Base-by-base conservation (phyloP, 2,113 vertebrate genomes). In the Microcebus jonahi region DNA sequence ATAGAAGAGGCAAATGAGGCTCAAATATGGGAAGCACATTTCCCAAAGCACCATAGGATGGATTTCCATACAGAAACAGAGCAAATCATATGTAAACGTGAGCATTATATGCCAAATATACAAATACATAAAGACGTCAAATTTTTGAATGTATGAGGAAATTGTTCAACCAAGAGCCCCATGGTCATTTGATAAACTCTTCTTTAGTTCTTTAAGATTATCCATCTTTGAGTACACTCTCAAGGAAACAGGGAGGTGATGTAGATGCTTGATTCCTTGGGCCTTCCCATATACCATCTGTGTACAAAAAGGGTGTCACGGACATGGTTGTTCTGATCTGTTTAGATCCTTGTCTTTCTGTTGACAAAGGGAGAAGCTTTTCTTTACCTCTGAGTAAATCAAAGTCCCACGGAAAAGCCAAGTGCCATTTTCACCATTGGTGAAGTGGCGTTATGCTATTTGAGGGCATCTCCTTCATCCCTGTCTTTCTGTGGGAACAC, bases 191-290 rank as follows among this genome's bases (percentile, higher is more conserved):
- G 20, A 31, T 59, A 68, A 23, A 68, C 48, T 90, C 31, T 27
- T 68, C n/a, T 79, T 83, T 61, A 50, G 36, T 80, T 96, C 87
- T 79, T 96, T 79, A 13, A 95, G 65, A 17, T 0, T 89, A 71
- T 97, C 88, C 68, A 91, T 90, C 70, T 98, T 95, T 93, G 93
- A 98, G 95, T 67, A 94, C 88, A 57, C 42, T 65, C 77, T 93
- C 85, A 71, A 94, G 95, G 93, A 84, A 96, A 77, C 91, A 94
- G 76, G 80, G 77, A 68, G 88, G 90, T 88, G 80, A 88, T 95
- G 34, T 36, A 61, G 11, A 20, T 39, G 17, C 36, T 88, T 81
- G 81, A 81, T 59, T 88, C 63, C 45, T 67, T 45, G 53, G 20
- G 50, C 8, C 36, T 63, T 89, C 29, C 34, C 70, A 4, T 57